A percentile compares a stretch with the other conserved stretches of the same genome.
Conservation (phyloP, 2,888 invertebrate genomes). For the Aleiodes alternator region DNA sequence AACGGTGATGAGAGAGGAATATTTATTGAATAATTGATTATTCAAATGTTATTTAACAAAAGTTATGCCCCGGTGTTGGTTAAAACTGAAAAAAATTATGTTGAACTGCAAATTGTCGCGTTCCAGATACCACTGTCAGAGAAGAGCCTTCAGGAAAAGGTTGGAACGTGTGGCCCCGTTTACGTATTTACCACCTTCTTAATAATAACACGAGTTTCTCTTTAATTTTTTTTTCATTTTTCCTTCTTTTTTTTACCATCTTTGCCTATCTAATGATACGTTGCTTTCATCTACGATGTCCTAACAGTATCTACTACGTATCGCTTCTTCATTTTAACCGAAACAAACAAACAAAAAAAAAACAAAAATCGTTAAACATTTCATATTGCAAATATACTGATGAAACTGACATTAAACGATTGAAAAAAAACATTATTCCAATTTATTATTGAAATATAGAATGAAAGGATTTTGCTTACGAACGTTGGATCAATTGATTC, state of each 20-base stretch:
- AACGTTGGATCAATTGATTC: conserved; percentile 11
- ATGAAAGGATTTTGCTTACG: conserved; percentile 37
- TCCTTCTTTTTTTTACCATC: conserved; percentile 58
- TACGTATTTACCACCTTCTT: conserved; percentile 71
- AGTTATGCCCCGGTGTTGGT: conserved; percentile 28
- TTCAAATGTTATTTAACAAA: conserved; percentile 24
- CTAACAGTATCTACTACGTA: conserved; percentile 68
- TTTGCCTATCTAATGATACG: conserved; percentile 72
- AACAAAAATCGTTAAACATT: conserved; percentile 16
- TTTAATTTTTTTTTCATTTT: conserved; percentile 27
- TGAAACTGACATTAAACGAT: conserved; percentile 4
- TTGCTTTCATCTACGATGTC: conserved; percentile 67
- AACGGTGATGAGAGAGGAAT: conserved; percentile 16
- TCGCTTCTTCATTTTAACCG: conserved; percentile 62
- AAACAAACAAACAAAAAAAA: not conserved
- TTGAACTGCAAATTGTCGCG: conserved; percentile 72
- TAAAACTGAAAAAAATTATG: conserved; percentile 37
- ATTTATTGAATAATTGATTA: conserved; percentile 12
- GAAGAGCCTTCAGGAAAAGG: conserved; percentile 74
- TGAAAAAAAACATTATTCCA: not conserved
- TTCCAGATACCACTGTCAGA: conserved; percentile 75
- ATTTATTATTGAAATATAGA: conserved; percentile 5
- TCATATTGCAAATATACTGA: conserved; percentile 31
- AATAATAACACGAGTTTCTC: conserved; percentile 62
- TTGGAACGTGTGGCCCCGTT: conserved; percentile 73